Evolutionary conservation across 2,113 vertebrate species (phyloP).

Genomic region (Cranoglanis bouderius): DNA sequence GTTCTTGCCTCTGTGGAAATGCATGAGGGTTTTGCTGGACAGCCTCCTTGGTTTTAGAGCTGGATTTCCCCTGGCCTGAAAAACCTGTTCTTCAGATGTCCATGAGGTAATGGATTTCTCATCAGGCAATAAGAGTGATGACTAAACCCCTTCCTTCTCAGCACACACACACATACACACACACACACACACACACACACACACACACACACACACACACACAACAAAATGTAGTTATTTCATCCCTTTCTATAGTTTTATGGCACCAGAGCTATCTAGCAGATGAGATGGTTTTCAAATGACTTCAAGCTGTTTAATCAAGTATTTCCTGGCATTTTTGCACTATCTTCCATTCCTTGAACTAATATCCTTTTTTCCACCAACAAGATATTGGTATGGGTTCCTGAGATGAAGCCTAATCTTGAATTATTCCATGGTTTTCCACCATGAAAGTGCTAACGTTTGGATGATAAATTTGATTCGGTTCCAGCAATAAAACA

Average conservation of each 20-base stretch:
- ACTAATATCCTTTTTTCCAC: not conserved
- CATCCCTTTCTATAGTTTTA: conserved; percentile 3
- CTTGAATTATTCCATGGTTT: not conserved
- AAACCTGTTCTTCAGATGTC: conserved; percentile 39
- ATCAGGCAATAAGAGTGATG: conserved; percentile 41
- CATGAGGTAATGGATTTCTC: conserved; percentile 47
- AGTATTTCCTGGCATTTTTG: not conserved
- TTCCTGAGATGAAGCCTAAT: not conserved
- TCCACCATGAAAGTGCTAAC: not conserved
- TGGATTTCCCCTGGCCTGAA: not conserved
- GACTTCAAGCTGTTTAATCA: conserved; percentile 2
- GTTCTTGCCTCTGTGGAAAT: conserved; percentile 36
- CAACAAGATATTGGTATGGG: not conserved
- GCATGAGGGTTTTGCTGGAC: conserved; percentile 28
- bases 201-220: not conserved
- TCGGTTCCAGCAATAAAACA: not conserved
- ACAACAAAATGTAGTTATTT: conserved; percentile 29
- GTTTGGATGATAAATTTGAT: not conserved
- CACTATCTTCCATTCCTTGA: not conserved
- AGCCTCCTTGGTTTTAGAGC: conserved; percentile 24
- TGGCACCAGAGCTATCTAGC: conserved; percentile 27
- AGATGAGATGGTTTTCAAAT: conserved; percentile 25
- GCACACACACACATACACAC: not conserved
- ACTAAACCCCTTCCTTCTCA: not conserved
- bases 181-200: not conserved